A percentile compares a stretch with the other conserved stretches of the same genome.
Conservation (phyloP, 2,797 vertebrate genomes). For the Lerista edwardsae region DNA sequence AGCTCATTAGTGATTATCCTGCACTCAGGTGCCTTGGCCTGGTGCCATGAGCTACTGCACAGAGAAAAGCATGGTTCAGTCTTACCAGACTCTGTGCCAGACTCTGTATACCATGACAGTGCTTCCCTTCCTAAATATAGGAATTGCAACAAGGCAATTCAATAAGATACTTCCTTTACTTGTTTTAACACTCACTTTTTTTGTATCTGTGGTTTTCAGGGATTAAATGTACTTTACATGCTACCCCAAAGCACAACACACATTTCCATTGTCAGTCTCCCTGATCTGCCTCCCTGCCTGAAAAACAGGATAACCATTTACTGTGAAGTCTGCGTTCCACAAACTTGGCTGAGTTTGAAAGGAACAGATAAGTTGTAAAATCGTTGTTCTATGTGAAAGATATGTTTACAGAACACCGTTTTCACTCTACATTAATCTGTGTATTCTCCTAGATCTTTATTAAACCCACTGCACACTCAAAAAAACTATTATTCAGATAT, state of each 20-base stretch:
- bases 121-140: neutral
- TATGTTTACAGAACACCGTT: conserved; percentile 65
- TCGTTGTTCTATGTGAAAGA: conserved; percentile 62
- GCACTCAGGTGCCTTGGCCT: no score
- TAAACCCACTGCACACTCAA: conserved; percentile 17
- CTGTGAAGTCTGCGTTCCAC: conserved; percentile 63
- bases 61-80: no score
- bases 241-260: conserved; percentile 55
- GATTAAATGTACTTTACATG: conserved; percentile 59
- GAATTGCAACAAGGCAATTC: neutral
- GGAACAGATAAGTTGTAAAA: conserved; percentile 70
- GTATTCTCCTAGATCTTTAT: conserved; percentile 31
- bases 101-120: no score
- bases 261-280: conserved; percentile 50
- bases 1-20: no score
- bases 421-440: conserved; percentile 24
- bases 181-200: no score
- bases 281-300: conserved; percentile 56
- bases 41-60: no score
- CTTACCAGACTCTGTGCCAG: no score
- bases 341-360: conserved; percentile 72
- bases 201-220: conserved; percentile 46
- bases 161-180: no score
- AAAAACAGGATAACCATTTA: conserved; percentile 73
- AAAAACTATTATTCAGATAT: conserved; percentile 48